These are phyloP conservation scores for Progne subis DNA, from an alignment of 2,113 vertebrate genomes.

Conservation along the genomic window DNA sequence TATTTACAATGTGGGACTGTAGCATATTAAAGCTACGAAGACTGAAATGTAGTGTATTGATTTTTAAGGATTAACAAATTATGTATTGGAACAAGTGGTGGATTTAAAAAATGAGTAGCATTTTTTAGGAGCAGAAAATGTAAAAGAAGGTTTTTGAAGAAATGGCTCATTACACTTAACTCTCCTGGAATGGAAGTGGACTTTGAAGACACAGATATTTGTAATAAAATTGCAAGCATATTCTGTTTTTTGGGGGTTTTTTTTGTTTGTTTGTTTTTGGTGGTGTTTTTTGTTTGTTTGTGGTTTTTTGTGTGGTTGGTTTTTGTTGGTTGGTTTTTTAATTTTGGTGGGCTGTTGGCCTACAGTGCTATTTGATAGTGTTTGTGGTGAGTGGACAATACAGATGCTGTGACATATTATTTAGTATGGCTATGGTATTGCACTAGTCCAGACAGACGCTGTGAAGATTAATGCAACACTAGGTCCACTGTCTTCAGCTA, in stretches of 20 bases:
- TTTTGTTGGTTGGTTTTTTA: not conserved
- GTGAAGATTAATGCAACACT: conserved; percentile 49
- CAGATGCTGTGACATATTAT: conserved; percentile 36
- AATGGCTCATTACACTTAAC: not conserved
- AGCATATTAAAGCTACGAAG: not conserved
- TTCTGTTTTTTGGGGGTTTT: not conserved
- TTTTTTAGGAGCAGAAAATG: not conserved
- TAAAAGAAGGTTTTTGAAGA: not conserved
- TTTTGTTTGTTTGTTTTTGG: not conserved
- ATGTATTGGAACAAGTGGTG: not conserved
- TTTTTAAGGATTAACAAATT: not conserved
- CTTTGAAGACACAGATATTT: not conserved
- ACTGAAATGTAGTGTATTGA: not conserved
- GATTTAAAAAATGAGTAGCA: not conserved
- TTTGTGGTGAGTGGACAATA: not conserved
- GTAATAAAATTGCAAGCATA: not conserved
- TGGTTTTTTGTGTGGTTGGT: no score
- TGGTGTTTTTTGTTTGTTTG: not conserved
- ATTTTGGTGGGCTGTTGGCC: not conserved
- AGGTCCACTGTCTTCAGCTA: conserved; percentile 36
- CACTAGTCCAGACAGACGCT: conserved; percentile 6
- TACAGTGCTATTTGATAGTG: rapidly evolving
- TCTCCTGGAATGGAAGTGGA: not conserved
- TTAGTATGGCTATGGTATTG: conserved; percentile 52
- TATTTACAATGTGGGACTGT: not conserved